Evolutionary conservation across 1,140 invertebrate species (phyloP).

Genomic region (Lasaia peninsularis): DNA sequence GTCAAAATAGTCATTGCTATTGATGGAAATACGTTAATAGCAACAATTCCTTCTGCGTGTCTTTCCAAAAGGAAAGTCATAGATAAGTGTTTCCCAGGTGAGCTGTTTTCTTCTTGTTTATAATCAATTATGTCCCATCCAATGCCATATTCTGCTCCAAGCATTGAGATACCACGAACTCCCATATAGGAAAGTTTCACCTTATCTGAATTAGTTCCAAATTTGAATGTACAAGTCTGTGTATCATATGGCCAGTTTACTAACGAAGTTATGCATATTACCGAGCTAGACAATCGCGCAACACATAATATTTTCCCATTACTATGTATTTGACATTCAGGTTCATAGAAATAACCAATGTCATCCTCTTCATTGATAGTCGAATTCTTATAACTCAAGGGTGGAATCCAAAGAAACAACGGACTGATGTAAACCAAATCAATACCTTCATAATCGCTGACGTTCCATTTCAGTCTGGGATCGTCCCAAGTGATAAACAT

Average conservation of each 20-base stretch:
- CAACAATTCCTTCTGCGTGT: slow-evolving; percentile 28
- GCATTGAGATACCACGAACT: slow-evolving; percentile 10
- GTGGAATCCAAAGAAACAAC: slow-evolving; percentile 27
- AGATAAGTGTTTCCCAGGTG: slow-evolving; percentile 8
- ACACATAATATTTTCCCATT: slow-evolving; percentile 19
- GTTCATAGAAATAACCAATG: not conserved
- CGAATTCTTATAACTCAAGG: slow-evolving; percentile 8
- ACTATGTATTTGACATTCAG: slow-evolving; percentile 17
- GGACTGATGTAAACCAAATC: not conserved
- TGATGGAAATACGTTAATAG: slow-evolving; percentile 31
- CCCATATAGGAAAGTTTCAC: slow-evolving; percentile 19
- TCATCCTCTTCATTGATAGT: not conserved
- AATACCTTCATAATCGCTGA: slow-evolving; percentile 28
- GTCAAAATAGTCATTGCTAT: slow-evolving; percentile 30
- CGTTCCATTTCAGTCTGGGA: slow-evolving; percentile 29
- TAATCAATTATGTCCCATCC: slow-evolving; percentile 36
- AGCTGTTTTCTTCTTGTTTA: slow-evolving; percentile 18
- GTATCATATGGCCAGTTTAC: slow-evolving; percentile 39
- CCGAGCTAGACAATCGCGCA: not conserved
- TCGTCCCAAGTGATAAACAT: slow-evolving; percentile 28
- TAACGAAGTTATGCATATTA: slow-evolving; percentile 24
- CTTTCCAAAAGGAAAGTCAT: slow-evolving; percentile 34
- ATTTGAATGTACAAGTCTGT: slow-evolving; percentile 32
- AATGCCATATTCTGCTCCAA: slow-evolving; percentile 30
- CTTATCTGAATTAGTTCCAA: slow-evolving; percentile 16